Evolutionary conservation across 2,113 vertebrate genomes (phyloP).

Genomic region (Peromyscus californicus): DNA sequence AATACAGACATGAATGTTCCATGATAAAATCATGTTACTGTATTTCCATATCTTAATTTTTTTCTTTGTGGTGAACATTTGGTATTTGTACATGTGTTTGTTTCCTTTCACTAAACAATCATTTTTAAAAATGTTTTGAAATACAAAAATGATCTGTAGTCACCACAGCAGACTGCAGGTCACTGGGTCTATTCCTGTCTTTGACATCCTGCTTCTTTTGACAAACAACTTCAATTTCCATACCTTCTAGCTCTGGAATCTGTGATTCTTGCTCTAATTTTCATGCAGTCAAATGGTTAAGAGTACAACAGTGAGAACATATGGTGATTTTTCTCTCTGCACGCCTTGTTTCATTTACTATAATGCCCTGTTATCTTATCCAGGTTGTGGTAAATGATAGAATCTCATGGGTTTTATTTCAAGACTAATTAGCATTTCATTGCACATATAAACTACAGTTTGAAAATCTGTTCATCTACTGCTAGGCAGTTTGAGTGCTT

Average conservation of each 20-base stretch:
- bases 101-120: neutral
- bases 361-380: neutral
- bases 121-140: neutral
- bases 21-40: neutral
- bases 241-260: neutral
- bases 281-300: neutral
- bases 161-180: neutral
- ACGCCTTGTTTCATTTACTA: neutral
- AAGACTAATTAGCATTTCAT: neutral
- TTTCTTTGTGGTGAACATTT: neutral
- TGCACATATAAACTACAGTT: neutral
- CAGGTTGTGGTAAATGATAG: neutral
- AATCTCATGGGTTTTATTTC: neutral
- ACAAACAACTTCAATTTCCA: no score
- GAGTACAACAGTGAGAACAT: neutral
- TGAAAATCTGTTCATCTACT: neutral
- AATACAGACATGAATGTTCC: neutral
- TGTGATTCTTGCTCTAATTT: neutral
- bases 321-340: neutral
- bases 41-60: neutral
- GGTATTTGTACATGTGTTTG: neutral
- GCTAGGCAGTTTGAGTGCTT: neutral
- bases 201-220: neutral
- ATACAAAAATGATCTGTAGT: neutral
- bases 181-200: neutral